Evolutionary conservation across 2,797 vertebrate genomes (phyloP).

Genomic region (Protosalanx chinensis): DNA sequence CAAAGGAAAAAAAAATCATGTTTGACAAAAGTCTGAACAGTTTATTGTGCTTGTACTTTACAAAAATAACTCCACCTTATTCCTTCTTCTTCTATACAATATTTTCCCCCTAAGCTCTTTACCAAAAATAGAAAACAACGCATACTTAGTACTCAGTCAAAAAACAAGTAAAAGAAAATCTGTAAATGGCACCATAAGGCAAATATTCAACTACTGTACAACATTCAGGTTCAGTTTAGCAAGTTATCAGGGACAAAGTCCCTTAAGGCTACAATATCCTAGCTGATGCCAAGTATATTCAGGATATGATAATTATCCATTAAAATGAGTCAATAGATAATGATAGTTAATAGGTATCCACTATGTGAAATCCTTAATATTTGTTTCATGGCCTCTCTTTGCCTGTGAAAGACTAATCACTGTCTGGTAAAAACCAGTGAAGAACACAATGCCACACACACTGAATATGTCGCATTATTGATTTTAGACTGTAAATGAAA

Average conservation of each 20-base stretch:
- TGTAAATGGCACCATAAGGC: slow-evolving; percentile 56
- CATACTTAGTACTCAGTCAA: neutral
- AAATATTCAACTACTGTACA: slow-evolving; percentile 40
- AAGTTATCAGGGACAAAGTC: slow-evolving; percentile 26
- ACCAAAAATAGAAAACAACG: slow-evolving; percentile 1
- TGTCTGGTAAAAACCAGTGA: neutral
- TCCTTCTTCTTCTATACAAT: slow-evolving; percentile 16
- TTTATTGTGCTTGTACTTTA: slow-evolving; percentile 39
- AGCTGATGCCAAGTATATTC: slow-evolving; percentile 21
- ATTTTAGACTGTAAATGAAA: neutral
- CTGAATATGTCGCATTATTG: neutral
- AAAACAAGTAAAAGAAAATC: slow-evolving; percentile 33
- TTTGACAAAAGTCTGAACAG: slow-evolving; percentile 12
- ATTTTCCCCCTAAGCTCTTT: slow-evolving; percentile 8
- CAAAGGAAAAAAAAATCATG: neutral
- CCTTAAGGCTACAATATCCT: slow-evolving; percentile 55
- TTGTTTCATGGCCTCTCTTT: neutral
- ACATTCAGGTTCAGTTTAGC: slow-evolving; percentile 36
- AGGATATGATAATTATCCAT: slow-evolving; percentile 1
- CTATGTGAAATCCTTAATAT: neutral
- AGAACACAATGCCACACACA: neutral
- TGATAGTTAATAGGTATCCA: neutral
- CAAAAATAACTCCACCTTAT: neutral
- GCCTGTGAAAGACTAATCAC: neutral
- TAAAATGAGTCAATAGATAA: neutral